Conservation (phyloP, 2,797 vertebrate species). For the Sebastes itinus region DNA sequence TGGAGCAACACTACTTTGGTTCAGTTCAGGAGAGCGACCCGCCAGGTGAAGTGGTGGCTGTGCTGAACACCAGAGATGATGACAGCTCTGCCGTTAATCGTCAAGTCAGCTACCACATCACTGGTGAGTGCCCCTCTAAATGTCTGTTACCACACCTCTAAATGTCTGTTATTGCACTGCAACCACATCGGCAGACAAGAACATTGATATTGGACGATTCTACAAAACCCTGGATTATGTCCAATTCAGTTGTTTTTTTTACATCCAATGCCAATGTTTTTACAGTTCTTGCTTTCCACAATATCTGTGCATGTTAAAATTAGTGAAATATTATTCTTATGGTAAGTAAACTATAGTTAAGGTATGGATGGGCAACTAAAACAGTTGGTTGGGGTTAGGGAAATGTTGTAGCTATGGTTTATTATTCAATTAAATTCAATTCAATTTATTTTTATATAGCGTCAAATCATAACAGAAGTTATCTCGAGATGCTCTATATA, state of each 20-base stretch:
- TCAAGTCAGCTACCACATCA: slow-evolving; percentile 98
- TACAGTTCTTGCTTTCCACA: not conserved
- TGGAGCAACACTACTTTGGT: slow-evolving; percentile 88
- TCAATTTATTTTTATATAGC: no score
- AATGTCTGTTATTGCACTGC: not conserved
- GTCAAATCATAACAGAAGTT: no score
- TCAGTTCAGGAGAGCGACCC: slow-evolving; percentile 92
- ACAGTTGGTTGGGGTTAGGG: not conserved
- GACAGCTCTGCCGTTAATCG: slow-evolving; percentile 92
- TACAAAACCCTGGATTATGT: not conserved
- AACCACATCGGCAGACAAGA: not conserved
- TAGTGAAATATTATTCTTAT: not conserved
- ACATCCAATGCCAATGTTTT: not conserved
- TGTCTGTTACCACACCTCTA: not conserved
- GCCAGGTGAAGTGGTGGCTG: slow-evolving; percentile 94
- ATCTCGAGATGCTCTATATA: no score
- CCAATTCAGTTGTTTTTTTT: not conserved
- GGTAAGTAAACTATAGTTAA: not conserved
- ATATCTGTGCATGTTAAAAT: not conserved
- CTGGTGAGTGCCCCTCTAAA: slow-evolving; percentile 81
- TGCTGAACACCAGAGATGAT: slow-evolving; percentile 93
- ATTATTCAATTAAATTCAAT: no score
- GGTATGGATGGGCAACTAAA: not conserved
- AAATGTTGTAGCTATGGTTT: no score
- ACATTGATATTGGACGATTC: not conserved